Base-by-base conservation (phyloP, 2,888 invertebrate species). In the Apoderus coryli region DNA sequence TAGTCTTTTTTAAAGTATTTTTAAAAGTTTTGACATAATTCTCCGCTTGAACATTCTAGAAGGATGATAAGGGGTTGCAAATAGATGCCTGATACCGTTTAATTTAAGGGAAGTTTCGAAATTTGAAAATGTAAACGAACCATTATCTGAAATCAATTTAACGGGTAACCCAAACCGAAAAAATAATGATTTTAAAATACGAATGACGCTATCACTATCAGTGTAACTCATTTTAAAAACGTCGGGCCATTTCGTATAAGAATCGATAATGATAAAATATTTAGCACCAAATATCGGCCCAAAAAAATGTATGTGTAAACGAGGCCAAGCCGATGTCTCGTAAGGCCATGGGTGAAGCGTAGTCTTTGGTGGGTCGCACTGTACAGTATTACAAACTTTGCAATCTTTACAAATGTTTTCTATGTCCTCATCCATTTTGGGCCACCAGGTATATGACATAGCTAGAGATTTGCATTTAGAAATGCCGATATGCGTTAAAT, bases 151-250 rank as follows among this genome's bases (percentile, higher is more conserved):
- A n/a, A 50, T 44, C 4, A 48, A 11, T 2, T 16, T 22, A 5
- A 36, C 36, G 5, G 48, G 49, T 11, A 49, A 38, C 0, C 48
- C 45, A 41, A 44, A 48, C 14, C 44, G 35, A 16, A 43, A 31
- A 44, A 46, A 45, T n/a, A 23, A 10, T 6, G 11, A 10, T 11
- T 33, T 24, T 13, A 44, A 16, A 14, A 29, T 13, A 12, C 2
- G 7, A 7, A 29, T 29, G 10, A 25, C 14, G 13, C n/a, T 2
- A 10, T 31, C 25, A 10, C 15, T 25, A 25, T 25, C 16, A 3
- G 14, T 15, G 4, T 12, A 3, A 3, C 15, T 31, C 13, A 43
- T 35, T 14, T 37, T 30, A 33, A 39, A 36, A 10, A 42, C 42
- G 29, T 44, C 45, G 9, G 36, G 14, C 44, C 41, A 44, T 28